Conservation (phyloP, 2,888 invertebrate genomes). For the Prenolepis imparis region DNA sequence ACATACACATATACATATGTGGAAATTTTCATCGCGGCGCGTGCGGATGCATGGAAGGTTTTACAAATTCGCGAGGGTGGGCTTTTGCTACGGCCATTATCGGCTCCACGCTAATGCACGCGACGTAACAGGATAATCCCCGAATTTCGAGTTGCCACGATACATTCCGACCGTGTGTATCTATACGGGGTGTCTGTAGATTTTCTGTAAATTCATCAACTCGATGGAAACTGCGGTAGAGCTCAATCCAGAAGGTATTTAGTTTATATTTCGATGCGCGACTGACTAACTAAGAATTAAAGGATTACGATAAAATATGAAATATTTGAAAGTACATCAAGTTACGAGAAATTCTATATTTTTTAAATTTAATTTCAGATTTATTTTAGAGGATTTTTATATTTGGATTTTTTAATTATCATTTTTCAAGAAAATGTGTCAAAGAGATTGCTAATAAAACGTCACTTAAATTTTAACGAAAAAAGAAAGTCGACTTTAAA, state of each 20-base stretch:
- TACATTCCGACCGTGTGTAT: conserved; percentile 41
- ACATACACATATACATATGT: not conserved
- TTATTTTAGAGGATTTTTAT: not conserved
- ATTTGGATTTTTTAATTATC: not conserved
- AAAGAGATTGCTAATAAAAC: not conserved
- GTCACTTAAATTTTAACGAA: not conserved
- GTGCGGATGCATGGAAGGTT: conserved; percentile 61
- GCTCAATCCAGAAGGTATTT: not conserved
- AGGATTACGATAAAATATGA: not conserved
- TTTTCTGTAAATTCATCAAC: not conserved
- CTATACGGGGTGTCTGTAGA: conserved; percentile 34
- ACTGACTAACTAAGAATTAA: not conserved
- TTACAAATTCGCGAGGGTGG: conserved; percentile 72
- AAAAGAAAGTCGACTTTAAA: not conserved
- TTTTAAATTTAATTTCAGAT: not conserved
- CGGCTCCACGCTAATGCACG: conserved; percentile 75
- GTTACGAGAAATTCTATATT: not conserved
- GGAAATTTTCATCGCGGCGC: conserved; percentile 53
- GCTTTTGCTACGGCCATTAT: conserved; percentile 75
- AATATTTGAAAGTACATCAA: not conserved
- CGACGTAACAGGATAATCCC: conserved; percentile 76
- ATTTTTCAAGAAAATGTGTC: not conserved
- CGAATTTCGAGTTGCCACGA: conserved; percentile 71
- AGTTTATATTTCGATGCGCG: not conserved
- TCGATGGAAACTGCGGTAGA: not conserved